Base-by-base conservation (phyloP, 2,888 invertebrate genomes). In the Uloborus plumipes region DNA sequence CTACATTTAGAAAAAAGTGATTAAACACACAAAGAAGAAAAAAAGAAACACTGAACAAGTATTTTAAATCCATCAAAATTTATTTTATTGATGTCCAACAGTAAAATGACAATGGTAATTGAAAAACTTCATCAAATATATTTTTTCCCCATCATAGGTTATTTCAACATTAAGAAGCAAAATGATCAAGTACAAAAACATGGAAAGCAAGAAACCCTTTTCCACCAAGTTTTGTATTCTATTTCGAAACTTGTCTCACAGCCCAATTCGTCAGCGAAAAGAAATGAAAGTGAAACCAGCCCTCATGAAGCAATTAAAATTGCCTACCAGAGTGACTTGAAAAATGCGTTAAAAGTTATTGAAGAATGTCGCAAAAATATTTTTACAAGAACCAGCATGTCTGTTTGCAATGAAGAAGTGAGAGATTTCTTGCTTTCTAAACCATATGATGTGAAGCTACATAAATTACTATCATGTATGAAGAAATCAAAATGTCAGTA, bases 301-400 rank as follows among this genome's bases (percentile, higher is more conserved):
- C 65, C 39, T 39, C 31, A 50, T 26, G 39, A 73, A 14, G 22
- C 55, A 14, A n/a, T 39, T 1, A 39, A 39, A 39, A 39, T 55
- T 55, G 15, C 26, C 16, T 26, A 55, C 7, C 14, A 64, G n/a
- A 47, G 47, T n/a, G 18, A 64, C 26, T 51, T 49, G 7, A 20
- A 76, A 22, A 58, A 39, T 22, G 31, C 62, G n/a, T 47, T 69
- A 9, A 18, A 16, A 14, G 31, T 61, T 14, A 69, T 76, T 20
- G 69, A 62, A 62, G 69, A 76, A 62, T 53, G 62, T 47, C 69
- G 69, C 22, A 61, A 66, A 20, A 26, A 72, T 51, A 62, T 39
- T 51, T 50, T 26, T 14, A 62, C 51, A n/a, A 51, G 16, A 62
- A 31, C 49, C 18, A 14, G 22, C 20, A 31, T 3, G 18, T 11